These are phyloP conservation scores for Spodoptera picta DNA, from an alignment of 2,888 invertebrate genomes.

Conservation along the genomic window DNA sequence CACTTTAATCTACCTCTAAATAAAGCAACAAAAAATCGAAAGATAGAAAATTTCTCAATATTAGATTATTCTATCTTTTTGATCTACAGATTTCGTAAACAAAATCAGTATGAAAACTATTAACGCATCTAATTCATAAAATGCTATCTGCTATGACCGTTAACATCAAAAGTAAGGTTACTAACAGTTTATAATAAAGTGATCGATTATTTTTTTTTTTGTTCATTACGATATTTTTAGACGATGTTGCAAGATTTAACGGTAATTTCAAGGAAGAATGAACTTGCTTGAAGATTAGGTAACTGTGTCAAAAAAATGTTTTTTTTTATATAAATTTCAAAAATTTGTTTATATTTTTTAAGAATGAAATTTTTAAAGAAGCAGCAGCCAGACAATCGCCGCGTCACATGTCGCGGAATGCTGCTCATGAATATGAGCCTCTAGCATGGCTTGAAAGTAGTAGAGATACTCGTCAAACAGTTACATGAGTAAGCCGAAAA, in stretches of 20 bases:
- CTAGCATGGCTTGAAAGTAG: too few relatives aligned
- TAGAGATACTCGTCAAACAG: too few relatives aligned
- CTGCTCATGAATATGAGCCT: too few relatives aligned
- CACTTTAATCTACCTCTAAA: too few relatives aligned
- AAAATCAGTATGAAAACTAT: constrained; percentile 28
- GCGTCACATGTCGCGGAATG: too few relatives aligned
- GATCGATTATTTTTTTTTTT: constrained; percentile 36
- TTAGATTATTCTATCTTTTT: constrained; percentile 37
- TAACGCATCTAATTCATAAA: constrained; percentile 41
- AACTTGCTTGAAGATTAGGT: constrained; percentile 1
- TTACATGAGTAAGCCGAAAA: too few relatives aligned
- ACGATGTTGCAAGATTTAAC: constrained; percentile 16
- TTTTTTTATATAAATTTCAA: neutral
- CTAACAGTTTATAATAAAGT: constrained; percentile 42
- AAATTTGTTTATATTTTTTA: neutral
- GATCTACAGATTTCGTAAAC: constrained; percentile 53
- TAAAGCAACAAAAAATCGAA: too few relatives aligned
- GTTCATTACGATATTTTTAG: constrained; percentile 25
- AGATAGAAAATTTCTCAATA: too few relatives aligned
- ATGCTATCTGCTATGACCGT: constrained; percentile 35
- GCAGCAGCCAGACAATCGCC: too few relatives aligned
- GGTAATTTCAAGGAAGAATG: constrained; percentile 17
- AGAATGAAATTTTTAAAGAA: too few relatives aligned
- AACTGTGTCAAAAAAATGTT: too few relatives aligned
- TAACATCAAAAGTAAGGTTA: constrained; percentile 51